phyloP scores from a whole-genome alignment of 2,113 vertebrate species.

The Erinaceus europaeus region DNA sequence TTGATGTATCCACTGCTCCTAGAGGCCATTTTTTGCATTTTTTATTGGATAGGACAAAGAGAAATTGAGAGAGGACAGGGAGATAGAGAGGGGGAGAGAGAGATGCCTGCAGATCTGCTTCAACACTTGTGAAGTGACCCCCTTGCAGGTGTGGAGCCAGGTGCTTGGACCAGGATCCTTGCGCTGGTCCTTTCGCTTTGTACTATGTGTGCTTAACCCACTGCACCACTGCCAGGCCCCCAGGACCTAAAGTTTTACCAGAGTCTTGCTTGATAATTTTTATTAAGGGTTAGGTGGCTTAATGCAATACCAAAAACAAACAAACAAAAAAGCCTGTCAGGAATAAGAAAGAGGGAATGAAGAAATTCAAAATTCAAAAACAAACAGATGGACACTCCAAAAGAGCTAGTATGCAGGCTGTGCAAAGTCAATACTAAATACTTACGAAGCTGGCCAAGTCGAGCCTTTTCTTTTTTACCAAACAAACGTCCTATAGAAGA shows the following conservation, averaged over 20 bases:
- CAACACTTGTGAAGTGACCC: too few species aligned
- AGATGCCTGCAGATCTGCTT: too few species aligned
- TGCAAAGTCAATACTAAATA: slow-evolving; percentile 59
- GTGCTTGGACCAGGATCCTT: too few species aligned
- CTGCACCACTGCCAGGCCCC: too few species aligned
- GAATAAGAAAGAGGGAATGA: not conserved
- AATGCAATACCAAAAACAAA: not conserved
- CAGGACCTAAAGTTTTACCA: not conserved
- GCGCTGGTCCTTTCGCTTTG: too few species aligned
- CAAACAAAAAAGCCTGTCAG: not conserved
- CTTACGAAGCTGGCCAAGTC: slow-evolving; percentile 93
- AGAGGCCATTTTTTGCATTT: too few species aligned
- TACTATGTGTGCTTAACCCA: too few species aligned
- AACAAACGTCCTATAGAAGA: slow-evolving; percentile 98
- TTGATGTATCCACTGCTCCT: too few species aligned
- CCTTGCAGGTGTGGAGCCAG: too few species aligned
- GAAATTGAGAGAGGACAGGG: too few species aligned
- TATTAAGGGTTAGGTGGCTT: not conserved
- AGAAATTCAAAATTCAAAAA: slow-evolving; percentile 1
- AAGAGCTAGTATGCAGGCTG: slow-evolving; percentile 49
- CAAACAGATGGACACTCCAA: not conserved
- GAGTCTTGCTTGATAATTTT: not conserved
- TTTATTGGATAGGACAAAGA: too few species aligned
- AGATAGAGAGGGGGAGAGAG: too few species aligned
- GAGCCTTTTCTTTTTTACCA: slow-evolving; percentile 98